phyloP scores from a whole-genome alignment of 2,888 invertebrate species.

The Dicyrtoma fusca region DNA sequence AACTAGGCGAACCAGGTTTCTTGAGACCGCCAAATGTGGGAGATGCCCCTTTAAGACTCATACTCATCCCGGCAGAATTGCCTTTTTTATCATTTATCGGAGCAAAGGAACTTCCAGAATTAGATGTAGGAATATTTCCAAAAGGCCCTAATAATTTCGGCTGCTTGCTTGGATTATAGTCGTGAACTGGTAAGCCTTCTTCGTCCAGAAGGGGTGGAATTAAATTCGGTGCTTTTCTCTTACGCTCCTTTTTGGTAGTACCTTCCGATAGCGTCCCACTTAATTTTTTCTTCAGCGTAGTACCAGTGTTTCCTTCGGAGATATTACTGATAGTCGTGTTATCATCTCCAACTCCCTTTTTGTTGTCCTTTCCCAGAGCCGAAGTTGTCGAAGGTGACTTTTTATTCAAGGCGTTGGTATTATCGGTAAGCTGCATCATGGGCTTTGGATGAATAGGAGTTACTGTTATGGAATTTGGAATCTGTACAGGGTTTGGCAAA shows the following conservation, averaged over 20 bases:
- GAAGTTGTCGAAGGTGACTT: not conserved
- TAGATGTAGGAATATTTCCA: not conserved
- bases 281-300: too few species aligned
- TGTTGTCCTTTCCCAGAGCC: not conserved
- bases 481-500: slow-evolving; percentile 67
- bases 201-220: slow-evolving; percentile 30
- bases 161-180: slow-evolving; percentile 25
- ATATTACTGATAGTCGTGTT: slow-evolving; percentile 13
- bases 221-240: slow-evolving; percentile 33
- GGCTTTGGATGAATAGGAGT: slow-evolving; percentile 69
- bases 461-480: slow-evolving; percentile 83
- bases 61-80: slow-evolving; percentile 12
- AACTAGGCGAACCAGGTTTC: slow-evolving; percentile 20
- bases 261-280: too few species aligned
- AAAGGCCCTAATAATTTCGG: slow-evolving; percentile 31
- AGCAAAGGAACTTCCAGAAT: not conserved
- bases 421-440: slow-evolving; percentile 1
- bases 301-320: too few species aligned
- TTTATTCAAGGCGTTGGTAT: slow-evolving; percentile 5
- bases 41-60: slow-evolving; percentile 19
- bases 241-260: slow-evolving; percentile 30
- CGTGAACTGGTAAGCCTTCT: slow-evolving; percentile 28
- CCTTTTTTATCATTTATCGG: not conserved
- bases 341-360: slow-evolving; percentile 8
- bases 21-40: slow-evolving; percentile 22